These are phyloP conservation scores for Pelecanoides urinatrix DNA, from an alignment of 2,113 vertebrate species.

Conservation along the genomic window DNA sequence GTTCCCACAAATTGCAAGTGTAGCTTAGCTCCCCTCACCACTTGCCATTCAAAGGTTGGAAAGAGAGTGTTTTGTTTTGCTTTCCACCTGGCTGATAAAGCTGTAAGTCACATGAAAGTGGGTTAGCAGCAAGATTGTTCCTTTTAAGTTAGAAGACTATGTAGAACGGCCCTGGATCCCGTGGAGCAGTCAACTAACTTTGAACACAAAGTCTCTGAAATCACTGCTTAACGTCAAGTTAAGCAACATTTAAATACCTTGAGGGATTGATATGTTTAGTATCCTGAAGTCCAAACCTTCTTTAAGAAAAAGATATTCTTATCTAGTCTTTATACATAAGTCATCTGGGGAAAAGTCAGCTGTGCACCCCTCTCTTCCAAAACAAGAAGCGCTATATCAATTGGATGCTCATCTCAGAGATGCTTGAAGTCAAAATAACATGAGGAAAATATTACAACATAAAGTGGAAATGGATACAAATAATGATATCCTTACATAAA, in stretches of 20 bases:
- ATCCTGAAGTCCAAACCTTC: not conserved
- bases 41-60: fast-evolving
- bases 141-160: not conserved
- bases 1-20: not conserved
- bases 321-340: not conserved
- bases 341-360: not conserved
- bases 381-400: not conserved
- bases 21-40: not conserved
- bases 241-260: not conserved
- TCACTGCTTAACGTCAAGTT: not conserved
- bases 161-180: not conserved
- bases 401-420: not conserved
- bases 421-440: not conserved
- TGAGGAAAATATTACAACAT: not conserved
- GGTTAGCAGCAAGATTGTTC: not conserved
- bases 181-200: not conserved
- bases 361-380: not conserved
- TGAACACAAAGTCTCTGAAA: not conserved
- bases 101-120: not conserved
- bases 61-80: not conserved
- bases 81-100: not conserved
- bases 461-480: not conserved
- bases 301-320: not conserved
- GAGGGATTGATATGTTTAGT: not conserved
- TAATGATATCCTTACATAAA: not conserved